These are phyloP conservation scores for Phortica okadai DNA, from an alignment of 2,888 invertebrate genomes.

Conservation along the genomic window DNA sequence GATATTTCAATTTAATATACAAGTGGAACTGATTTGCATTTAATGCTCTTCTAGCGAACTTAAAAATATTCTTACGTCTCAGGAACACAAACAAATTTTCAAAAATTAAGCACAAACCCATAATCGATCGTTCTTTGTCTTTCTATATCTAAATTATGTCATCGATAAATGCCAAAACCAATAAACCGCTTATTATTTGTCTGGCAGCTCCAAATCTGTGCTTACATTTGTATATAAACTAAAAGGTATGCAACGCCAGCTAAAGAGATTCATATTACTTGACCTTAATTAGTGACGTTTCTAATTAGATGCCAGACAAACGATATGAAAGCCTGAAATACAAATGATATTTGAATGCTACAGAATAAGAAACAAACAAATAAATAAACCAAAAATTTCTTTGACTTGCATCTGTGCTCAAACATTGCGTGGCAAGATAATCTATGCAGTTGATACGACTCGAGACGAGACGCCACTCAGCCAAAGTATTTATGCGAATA, in stretches of 20 bases:
- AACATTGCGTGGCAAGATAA: constrained; percentile 13
- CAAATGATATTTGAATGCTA: constrained; percentile 1
- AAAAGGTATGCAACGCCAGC: background rate
- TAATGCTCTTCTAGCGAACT: too few species aligned
- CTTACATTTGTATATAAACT: background rate
- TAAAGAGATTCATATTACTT: constrained; percentile 42
- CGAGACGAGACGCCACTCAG: constrained; percentile 13
- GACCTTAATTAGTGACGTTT: constrained; percentile 57
- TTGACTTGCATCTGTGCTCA: background rate
- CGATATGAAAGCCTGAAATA: constrained; percentile 13
- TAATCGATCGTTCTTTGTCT: background rate
- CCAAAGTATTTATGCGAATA: constrained; percentile 30
- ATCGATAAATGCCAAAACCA: background rate
- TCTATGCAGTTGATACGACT: background rate
- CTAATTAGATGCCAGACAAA: constrained; percentile 51
- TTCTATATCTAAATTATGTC: background rate
- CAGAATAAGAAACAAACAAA: background rate
- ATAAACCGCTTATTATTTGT: background rate
- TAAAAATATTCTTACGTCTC: background rate
- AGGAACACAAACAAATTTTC: background rate
- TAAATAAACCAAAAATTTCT: background rate
- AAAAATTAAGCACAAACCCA: background rate
- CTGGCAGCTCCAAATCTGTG: background rate
- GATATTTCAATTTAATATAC: too few species aligned
- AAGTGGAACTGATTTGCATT: too few species aligned